phyloP scores from a whole-genome alignment of 2,888 invertebrate genomes.

The Archips crataeganus region DNA sequence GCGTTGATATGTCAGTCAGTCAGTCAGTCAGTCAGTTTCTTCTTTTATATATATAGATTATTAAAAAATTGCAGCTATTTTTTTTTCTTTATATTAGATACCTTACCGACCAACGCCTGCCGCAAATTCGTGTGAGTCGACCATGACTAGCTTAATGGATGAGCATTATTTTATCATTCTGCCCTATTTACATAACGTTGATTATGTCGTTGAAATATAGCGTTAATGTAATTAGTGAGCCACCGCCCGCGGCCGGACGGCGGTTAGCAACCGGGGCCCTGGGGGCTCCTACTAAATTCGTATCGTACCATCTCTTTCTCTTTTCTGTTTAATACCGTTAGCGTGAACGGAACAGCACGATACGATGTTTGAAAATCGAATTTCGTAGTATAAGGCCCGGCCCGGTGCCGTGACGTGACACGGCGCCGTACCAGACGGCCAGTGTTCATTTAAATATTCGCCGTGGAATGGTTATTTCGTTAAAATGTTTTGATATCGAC shows the following conservation, averaged over 20 bases:
- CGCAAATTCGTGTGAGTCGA: slow-evolving; percentile 10
- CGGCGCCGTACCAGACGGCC: background rate
- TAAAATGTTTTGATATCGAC: background rate
- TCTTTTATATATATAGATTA: no score
- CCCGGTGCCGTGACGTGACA: background rate
- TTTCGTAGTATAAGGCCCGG: no score
- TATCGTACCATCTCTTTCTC: no score
- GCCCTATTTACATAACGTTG: slow-evolving; percentile 24
- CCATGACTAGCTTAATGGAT: slow-evolving; percentile 13
- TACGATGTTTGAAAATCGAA: no score
- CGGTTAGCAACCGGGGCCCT: background rate
- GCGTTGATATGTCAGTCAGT: no score
- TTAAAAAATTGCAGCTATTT: no score
- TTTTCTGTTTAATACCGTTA: no score
- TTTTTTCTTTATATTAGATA: no score
- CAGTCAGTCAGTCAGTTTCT: no score
- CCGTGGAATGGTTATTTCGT: no score
- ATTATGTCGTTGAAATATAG: slow-evolving; percentile 24
- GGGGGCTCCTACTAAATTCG: background rate
- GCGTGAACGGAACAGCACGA: no score
- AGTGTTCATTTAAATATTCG: no score
- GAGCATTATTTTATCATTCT: slow-evolving; percentile 21
- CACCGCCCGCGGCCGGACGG: slow-evolving; percentile 1
- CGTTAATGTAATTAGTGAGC: slow-evolving; percentile 36
- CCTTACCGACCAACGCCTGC: background rate